Base-by-base conservation (phyloP, 2,113 vertebrate genomes). In the Cheirogaleus medius region DNA sequence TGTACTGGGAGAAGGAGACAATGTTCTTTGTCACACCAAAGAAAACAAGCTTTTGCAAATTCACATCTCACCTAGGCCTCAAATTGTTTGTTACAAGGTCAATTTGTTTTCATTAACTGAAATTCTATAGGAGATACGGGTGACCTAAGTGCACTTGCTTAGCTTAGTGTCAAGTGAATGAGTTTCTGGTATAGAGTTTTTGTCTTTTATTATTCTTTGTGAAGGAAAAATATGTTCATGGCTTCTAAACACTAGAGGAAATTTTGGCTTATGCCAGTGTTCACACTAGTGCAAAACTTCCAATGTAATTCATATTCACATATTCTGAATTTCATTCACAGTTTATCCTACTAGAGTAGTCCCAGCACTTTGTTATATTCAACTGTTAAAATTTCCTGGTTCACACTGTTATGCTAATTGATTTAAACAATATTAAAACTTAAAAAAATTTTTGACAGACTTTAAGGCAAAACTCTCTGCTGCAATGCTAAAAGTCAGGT, bases 271-370 rank as follows among this genome's bases (percentile, higher is more conserved):
- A 25, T 63, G n/a, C 37, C 34, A 32, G 3, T 73, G 12, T 47
- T 85, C 8, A 52, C 1, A 81, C 60, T 81, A 13, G 20, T 93
- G 27, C 2, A 20, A 88, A 81, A 63, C 7, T 73, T 82, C 10
- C 13, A 82, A 32, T 44, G 29, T 56, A 81, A 94, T 80, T 87
- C 18, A 87, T 49, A 86, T 42, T 54, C 27, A 42, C 18, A 2
- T 47, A 80, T 92, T 23, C 11, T 87, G 18, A 87, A 63, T 87
- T 96, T 95, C 92, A 49, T 83, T 86, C 9, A 49, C 77, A 87
- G 2, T 44, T 71, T 49, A 83, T 90, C 6, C 15, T 90, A 58
- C 74, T 37, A 87, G 10, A 74, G 4, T 37, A 42, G 96, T 68
- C 9, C 6, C 88, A 73, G 13, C 6, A 27, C 52, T 91, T 93